Percentiles rank a stretch among this genome's conserved stretches.
These are phyloP conservation scores for Cariama cristata DNA, from an alignment of 2,113 vertebrate genomes.

Conservation along the genomic window DNA sequence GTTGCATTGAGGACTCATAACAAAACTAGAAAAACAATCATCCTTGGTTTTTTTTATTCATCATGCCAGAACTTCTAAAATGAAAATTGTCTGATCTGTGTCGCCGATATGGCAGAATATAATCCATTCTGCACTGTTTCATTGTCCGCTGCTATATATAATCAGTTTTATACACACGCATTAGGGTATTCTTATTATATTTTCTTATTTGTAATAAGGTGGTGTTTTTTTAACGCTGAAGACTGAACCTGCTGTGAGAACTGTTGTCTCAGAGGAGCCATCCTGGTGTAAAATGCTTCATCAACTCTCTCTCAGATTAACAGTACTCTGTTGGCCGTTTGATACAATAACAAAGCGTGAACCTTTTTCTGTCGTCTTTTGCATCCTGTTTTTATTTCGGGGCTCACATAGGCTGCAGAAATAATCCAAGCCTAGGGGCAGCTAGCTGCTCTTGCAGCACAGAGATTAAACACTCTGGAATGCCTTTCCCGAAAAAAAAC, in stretches of 20 bases:
- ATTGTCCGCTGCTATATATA: background rate
- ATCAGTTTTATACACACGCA: background rate
- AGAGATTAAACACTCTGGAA: background rate
- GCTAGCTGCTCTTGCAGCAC: background rate
- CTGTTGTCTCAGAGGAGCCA: constrained; percentile 5
- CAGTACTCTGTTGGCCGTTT: background rate
- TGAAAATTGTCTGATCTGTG: background rate
- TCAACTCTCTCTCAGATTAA: background rate
- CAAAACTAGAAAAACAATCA: background rate
- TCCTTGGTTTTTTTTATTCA: background rate
- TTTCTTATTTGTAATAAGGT: background rate
- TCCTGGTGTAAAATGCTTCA: background rate
- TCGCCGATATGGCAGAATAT: background rate
- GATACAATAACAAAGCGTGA: background rate
- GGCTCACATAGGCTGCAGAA: background rate
- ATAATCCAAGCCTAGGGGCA: background rate
- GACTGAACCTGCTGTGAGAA: background rate
- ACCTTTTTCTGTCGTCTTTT: background rate
- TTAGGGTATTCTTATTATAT: background rate
- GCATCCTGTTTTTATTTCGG: background rate
- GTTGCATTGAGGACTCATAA: background rate
- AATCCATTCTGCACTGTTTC: background rate
- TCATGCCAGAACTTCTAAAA: background rate
- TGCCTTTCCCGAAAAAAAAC: background rate
- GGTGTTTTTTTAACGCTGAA: background rate